Base-by-base conservation (phyloP, 2,113 vertebrate species). In the Corvus hawaiiensis region DNA sequence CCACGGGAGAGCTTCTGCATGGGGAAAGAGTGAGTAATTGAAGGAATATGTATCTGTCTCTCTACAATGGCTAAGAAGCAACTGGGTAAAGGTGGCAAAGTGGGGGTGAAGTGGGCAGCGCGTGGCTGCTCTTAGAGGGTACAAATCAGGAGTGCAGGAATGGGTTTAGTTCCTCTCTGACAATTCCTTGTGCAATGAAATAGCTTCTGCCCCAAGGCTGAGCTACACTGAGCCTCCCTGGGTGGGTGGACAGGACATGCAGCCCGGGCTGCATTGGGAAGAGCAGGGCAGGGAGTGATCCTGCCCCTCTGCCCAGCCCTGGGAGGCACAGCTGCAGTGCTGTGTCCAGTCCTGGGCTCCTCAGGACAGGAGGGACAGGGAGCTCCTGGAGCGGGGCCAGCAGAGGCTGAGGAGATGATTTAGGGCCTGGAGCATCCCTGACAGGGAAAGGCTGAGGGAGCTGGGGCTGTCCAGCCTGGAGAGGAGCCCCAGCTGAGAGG, bases 221-320 rank as follows among this genome's bases (percentile, higher is more conserved):
- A 37, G 76, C 32, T 43, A 16, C 35, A 7, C 52, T 30, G 46
- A 56, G 35, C 18, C 52, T 35, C n/a, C 19, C 13, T 41, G 56
- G 13, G 4, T 46, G 67, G 32, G 37, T 16, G 56, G 32, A 22
- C 3, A 9, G 14, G 32, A 24, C 35, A 24, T 0, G 0, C 8
- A 46, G 27, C 28, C 24, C 1, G 2, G 52, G 15, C 5, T 74
- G 27, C 35, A 13, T 6, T 51, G 37, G 52, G 68, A 66, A 51
- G 27, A 22, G 33, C 32, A 58, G 68, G 0, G 28, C 44, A 81
- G 52, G 26, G 22, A 51, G 18, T 23, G 59, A 33, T 37, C 8
- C 52, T 81, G 68, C 15, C 27, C 35, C 37, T 66, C 15, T 66
- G 44, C 68, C 3, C 43, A 23, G 51, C 59, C 43, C 28, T 35